Conservation (phyloP, 2,888 invertebrate species). For the Rambutsinella grinnellia region DNA sequence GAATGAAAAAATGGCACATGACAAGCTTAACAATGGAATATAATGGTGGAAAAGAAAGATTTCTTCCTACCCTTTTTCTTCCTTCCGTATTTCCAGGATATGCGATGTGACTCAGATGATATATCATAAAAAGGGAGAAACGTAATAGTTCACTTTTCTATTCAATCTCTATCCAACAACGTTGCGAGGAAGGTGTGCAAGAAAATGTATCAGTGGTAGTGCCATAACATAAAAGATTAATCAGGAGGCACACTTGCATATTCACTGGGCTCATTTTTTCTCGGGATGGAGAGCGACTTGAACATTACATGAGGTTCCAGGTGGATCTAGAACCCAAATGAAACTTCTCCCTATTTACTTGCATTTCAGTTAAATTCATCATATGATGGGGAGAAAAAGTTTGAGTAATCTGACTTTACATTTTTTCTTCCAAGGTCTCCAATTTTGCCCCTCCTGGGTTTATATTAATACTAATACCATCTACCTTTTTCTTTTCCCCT, state of each 20-base stretch:
- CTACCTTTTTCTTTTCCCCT: too few species aligned
- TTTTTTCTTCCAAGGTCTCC: conserved; percentile 16
- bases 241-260: conserved; percentile 45
- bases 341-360: too few species aligned
- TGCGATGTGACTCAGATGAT: too few species aligned
- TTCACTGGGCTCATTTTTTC: conserved; percentile 34
- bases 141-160: conserved; percentile 42
- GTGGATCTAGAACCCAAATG: too few species aligned
- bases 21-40: too few species aligned
- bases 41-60: too few species aligned
- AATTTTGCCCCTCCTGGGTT: neutral
- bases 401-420: too few species aligned
- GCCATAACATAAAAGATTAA: conserved; percentile 55
- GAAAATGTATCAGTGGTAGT: conserved; percentile 45
- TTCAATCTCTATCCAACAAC: neutral
- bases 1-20: conserved; percentile 25
- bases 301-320: conserved; percentile 41
- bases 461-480: conserved; percentile 21
- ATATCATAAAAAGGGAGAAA: conserved; percentile 35
- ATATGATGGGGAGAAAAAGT: too few species aligned
- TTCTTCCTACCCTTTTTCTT: too few species aligned
- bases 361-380: too few species aligned
- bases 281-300: too few species aligned
- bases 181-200: conserved; percentile 6
- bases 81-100: too few species aligned